phyloP scores from a whole-genome alignment of 2,888 invertebrate species.

The Selenia dentaria region DNA sequence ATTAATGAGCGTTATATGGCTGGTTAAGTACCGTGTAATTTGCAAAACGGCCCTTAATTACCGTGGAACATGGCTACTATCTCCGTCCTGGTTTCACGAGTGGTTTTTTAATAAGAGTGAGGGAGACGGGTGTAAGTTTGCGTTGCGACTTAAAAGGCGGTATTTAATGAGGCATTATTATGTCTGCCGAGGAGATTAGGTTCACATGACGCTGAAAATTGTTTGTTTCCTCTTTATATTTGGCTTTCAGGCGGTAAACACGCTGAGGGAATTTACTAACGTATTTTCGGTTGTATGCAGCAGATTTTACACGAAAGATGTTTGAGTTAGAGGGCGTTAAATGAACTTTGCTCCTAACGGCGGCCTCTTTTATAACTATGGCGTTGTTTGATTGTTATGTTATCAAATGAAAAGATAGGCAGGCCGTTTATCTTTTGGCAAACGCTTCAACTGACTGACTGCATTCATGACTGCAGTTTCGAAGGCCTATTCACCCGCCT shows the following conservation, averaged over 20 bases:
- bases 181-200: conserved; percentile 80
- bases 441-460: too few species aligned
- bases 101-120: conserved; percentile 43
- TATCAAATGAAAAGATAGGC: too few species aligned
- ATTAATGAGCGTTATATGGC: conserved; percentile 88
- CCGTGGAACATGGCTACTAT: conserved; percentile 79
- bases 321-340: conserved; percentile 4
- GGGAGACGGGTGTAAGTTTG: conserved; percentile 53
- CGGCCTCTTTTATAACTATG: too few species aligned
- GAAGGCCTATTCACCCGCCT: too few species aligned
- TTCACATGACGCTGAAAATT: conserved; percentile 72
- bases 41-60: conserved; percentile 90
- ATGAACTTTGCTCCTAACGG: too few species aligned
- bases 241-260: conserved; percentile 59
- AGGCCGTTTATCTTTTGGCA: too few species aligned
- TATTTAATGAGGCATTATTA: conserved; percentile 83
- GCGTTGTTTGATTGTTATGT: too few species aligned
- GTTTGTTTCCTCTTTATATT: conserved; percentile 80
- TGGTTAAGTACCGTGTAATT: conserved; percentile 91
- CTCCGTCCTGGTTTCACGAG: conserved; percentile 62
- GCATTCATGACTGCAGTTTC: too few species aligned
- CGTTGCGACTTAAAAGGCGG: conserved; percentile 72
- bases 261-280: conserved; percentile 47
- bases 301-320: conserved; percentile 10
- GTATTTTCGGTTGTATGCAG: conserved; percentile 7